These are phyloP conservation scores for Agrochola lychnidis DNA, from an alignment of 2,888 invertebrate species.

Conservation along the genomic window DNA sequence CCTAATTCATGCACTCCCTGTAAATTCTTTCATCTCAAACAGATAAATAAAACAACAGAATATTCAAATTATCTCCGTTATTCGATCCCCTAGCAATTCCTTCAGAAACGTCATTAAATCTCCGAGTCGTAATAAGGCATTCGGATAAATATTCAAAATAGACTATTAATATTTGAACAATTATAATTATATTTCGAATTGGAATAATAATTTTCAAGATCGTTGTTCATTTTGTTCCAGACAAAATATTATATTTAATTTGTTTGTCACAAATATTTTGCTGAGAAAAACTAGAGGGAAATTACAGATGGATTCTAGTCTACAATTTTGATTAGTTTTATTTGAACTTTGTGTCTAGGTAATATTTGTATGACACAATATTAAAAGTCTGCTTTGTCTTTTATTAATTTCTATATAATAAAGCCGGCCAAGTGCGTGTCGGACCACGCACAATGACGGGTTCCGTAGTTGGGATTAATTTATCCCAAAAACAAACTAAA, in stretches of 20 bases:
- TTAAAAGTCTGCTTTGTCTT: no score
- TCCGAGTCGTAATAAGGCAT: constrained; percentile 28
- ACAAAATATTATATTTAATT: constrained; percentile 36
- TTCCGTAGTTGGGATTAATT: no score
- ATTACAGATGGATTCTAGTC: constrained; percentile 7
- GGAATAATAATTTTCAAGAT: constrained; percentile 34
- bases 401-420: no score
- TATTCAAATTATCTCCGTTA: constrained; percentile 27
- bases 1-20: not conserved
- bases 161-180: constrained; percentile 56
- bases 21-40: not conserved
- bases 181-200: constrained; percentile 50
- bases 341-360: not conserved
- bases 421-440: no score
- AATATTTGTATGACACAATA: not conserved
- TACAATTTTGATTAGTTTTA: not conserved
- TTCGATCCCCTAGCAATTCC: constrained; percentile 18
- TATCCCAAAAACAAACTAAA: no score
- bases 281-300: not conserved
- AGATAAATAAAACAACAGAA: constrained; percentile 12
- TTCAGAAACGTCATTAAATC: constrained; percentile 43
- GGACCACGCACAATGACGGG: no score
- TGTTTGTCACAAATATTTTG: constrained; percentile 27
- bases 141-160: constrained; percentile 49
- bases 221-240: constrained; percentile 37